Evolutionary conservation across 2,888 invertebrate genomes (phyloP).

Genomic region (Platerodrilus igneus): DNA sequence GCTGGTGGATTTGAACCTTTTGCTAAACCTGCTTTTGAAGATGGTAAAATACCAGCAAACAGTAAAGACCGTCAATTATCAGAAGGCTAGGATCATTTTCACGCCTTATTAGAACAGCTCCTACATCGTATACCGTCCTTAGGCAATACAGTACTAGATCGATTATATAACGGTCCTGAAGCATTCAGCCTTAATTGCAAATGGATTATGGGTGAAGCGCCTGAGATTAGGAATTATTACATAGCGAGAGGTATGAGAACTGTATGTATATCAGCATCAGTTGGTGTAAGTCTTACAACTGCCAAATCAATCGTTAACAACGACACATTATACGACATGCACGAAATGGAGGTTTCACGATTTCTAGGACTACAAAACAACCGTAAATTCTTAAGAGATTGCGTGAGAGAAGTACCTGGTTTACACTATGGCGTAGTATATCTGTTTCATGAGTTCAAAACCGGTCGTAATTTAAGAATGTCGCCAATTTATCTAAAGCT

Average conservation of each 20-base stretch:
- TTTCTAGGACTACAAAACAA: constrained; percentile 94
- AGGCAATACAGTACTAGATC: constrained; percentile 68
- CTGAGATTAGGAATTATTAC: constrained; percentile 87
- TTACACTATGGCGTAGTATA: constrained; percentile 78
- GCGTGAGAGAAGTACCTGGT: constrained; percentile 91
- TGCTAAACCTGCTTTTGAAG: constrained; percentile 87
- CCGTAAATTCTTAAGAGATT: constrained; percentile 82
- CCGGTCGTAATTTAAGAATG: constrained; percentile 84
- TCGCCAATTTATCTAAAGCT: constrained; percentile 93
- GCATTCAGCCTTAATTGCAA: constrained; percentile 96
- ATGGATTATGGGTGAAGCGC: constrained; percentile 91
- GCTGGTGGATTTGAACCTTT: constrained; percentile 90
- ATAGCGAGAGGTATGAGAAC: constrained; percentile 96
- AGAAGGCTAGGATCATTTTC: constrained; percentile 97
- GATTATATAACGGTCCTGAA: constrained; percentile 84
- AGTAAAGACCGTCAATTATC: constrained; percentile 64
- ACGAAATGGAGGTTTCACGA: constrained; percentile 83
- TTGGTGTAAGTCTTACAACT: constrained; percentile 88
- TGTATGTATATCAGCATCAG: constrained; percentile 90
- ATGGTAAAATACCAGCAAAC: constrained; percentile 61
- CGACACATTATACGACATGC: constrained; percentile 76
- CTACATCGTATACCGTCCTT: constrained; percentile 78
- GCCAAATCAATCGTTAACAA: constrained; percentile 84
- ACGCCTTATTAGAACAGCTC: constrained; percentile 79
- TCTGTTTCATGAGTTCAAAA: constrained; percentile 81